phyloP scores from a whole-genome alignment of 1,140 invertebrate genomes.

The Thaumetopoea pityocampa region DNA sequence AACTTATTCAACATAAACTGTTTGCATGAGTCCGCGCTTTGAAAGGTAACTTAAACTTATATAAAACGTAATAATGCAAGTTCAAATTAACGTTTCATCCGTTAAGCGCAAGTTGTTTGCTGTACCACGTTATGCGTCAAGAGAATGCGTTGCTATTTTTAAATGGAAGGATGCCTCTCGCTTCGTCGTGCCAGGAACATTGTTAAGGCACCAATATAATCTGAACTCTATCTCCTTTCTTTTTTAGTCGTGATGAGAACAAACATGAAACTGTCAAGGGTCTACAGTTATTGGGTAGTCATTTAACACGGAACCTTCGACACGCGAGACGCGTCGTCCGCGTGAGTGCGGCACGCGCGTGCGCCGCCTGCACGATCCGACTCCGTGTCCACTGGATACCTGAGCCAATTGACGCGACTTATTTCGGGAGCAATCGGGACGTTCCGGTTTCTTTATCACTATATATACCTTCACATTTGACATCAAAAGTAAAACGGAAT shows the following conservation, averaged over 20 bases:
- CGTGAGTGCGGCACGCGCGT: constrained; percentile 39
- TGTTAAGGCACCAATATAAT: constrained; percentile 16
- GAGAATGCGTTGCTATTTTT: too few relatives aligned
- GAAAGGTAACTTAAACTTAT: too few relatives aligned
- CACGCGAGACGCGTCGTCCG: constrained; percentile 26
- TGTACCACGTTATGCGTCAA: too few relatives aligned
- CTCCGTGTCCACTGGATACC: constrained; percentile 27
- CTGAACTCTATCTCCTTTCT: constrained; percentile 1
- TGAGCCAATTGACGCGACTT: constrained; percentile 40
- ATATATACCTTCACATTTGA: constrained; percentile 14
- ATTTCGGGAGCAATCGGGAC: constrained; percentile 24
- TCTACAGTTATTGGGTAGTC: constrained; percentile 22
- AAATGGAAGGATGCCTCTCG: background rate
- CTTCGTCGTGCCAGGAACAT: constrained; percentile 13
- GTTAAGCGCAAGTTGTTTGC: too few relatives aligned
- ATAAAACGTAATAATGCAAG: too few relatives aligned
- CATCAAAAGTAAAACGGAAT: constrained; percentile 4
- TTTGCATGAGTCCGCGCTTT: too few relatives aligned
- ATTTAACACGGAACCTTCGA: constrained; percentile 17
- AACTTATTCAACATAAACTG: too few relatives aligned
- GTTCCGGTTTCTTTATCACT: constrained; percentile 27
- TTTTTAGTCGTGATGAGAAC: background rate
- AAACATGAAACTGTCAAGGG: constrained; percentile 17
- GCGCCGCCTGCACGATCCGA: constrained; percentile 24
- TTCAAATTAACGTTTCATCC: too few relatives aligned